These are phyloP conservation scores for Julus scanicus DNA, from an alignment of 2,888 invertebrate species.

Conservation along the genomic window DNA sequence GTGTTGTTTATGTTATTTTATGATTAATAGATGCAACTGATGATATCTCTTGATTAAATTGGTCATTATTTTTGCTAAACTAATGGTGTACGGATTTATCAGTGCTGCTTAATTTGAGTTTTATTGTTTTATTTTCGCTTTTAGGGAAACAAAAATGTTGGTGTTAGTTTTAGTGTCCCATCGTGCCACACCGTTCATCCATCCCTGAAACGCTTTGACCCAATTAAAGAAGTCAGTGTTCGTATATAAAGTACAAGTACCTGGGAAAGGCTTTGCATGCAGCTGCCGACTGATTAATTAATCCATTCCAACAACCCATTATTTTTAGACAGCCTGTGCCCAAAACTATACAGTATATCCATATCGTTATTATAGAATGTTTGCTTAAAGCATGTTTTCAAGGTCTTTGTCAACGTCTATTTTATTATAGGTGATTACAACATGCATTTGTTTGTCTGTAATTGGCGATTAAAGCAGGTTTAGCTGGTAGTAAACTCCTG, in stretches of 20 bases:
- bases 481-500: not conserved
- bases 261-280: slow-evolving; percentile 5
- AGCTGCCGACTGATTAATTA: not conserved
- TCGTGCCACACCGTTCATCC: not conserved
- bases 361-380: not conserved
- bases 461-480: not conserved
- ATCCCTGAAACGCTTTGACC: slow-evolving; percentile 5
- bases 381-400: not conserved
- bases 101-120: not conserved
- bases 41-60: not conserved
- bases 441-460: not conserved
- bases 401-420: not conserved
- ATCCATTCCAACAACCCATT: not conserved
- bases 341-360: not conserved
- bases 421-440: not conserved
- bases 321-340: not conserved
- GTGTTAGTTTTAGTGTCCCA: not conserved
- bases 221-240: slow-evolving; percentile 16
- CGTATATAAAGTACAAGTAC: not conserved
- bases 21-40: not conserved
- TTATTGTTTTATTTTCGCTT: slow-evolving; percentile 11
- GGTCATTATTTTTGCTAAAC: not conserved
- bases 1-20: not conserved
- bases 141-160: not conserved
- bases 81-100: not conserved